Conservation (phyloP, 2,888 invertebrate species). For the Thalpophila matura region DNA sequence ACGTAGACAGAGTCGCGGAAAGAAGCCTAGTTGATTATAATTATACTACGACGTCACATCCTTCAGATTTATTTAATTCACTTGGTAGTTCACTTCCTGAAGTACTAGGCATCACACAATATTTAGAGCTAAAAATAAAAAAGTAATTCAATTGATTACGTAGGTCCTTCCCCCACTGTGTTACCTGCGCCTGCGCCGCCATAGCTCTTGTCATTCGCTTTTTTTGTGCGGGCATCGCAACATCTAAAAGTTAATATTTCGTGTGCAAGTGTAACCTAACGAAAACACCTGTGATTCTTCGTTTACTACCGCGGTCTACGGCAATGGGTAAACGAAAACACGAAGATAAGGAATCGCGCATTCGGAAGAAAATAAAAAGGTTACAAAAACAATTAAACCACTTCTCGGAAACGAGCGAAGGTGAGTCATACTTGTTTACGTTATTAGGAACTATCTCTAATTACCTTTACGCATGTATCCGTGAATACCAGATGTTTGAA, state of each 20-base stretch:
- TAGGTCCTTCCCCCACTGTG: constrained; percentile 2
- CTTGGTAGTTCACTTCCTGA: constrained; percentile 10
- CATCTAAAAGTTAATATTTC: no score
- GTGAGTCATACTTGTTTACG: constrained; percentile 2
- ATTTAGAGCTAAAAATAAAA: constrained; percentile 7
- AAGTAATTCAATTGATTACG: no score
- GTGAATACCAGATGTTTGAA: background rate
- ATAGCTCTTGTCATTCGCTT: constrained; percentile 4
- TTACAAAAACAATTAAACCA: constrained; percentile 1
- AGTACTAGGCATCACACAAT: constrained; percentile 8
- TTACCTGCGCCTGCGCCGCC: constrained; percentile 1
- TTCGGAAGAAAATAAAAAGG: constrained; percentile 3
- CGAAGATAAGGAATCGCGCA: background rate
- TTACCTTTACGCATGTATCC: background rate
- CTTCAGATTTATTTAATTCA: constrained; percentile 8
- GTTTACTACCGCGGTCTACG: background rate
- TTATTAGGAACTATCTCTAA: background rate
- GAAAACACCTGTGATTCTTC: background rate
- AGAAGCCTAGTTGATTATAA: no score
- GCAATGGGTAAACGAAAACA: background rate
- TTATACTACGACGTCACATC: no score
- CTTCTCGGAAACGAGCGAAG: constrained; percentile 2
- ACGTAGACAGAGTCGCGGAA: no score
- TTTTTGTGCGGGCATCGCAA: constrained; percentile 6
- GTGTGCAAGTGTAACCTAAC: no score